Base-by-base conservation (phyloP, 2,888 invertebrate species). In the Chymomyza procnemis region DNA sequence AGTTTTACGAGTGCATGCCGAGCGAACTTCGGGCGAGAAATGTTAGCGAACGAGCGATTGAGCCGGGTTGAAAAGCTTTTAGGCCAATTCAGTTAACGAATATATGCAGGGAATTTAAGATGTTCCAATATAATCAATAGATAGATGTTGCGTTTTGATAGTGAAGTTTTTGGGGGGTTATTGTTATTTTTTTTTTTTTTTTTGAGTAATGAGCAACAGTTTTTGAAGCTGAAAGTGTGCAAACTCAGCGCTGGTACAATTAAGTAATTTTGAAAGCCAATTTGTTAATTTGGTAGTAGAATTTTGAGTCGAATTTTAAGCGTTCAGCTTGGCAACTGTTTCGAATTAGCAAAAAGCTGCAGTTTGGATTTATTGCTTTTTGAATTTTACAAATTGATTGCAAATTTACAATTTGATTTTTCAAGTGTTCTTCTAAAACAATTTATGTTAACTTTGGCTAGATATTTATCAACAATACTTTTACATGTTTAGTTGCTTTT, bases 1-100 rank as follows among this genome's bases (percentile, higher is more conserved):
- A 26, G n/a, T 26, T 6, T 26, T 6, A 74, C 63, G 69, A 72
- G 78, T 71, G 76, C 81, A 81, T 84, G 87, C 87, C 86, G 73
- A 66, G 67, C 68, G 73, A 84, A 52, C 30, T 50, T 34, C 34
- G 8, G 57, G 52, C 66, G 70, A 41, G n/a, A 41, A 12, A 41
- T 41, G 34, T 9, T 41, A 74, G 70, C 69, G 74, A 71, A 59
- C 62, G 66, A 72, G 64, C 69, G 66, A 72, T 60, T 60, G 71
- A 81, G 62, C 63, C 64, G 66, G 34, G 34, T 56, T 16, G 34
- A 18, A 54, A 68, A 69, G 60, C 46, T 56, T 41, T 41, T 18
- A 19, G 48, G 66, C 72, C 79, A 70, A 73, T 71, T 60, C 34
- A 46, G 58, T 26, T 26, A 52, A 63, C 58, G 66, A 52, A 57